Base-by-base conservation (phyloP, 2,797 vertebrate genomes). In the Galago senegalensis region DNA sequence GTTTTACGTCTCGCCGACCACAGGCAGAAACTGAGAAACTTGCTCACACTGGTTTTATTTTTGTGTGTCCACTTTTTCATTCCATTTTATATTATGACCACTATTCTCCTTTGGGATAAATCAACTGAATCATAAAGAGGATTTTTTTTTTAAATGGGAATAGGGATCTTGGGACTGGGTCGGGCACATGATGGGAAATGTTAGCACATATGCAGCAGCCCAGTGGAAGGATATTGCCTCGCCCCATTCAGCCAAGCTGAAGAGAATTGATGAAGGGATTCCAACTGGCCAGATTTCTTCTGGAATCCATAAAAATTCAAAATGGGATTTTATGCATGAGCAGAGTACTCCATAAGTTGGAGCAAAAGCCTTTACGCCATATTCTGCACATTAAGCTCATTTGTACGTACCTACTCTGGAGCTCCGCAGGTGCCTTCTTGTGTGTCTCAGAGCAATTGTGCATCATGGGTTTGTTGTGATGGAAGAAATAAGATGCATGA, bases 201-300 rank as follows among this genome's bases (percentile, higher is more conserved):
- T 29, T 73, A 89, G 76, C 92, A 85, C 85, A 79, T 13, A 72
- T 16, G 75, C 43, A 27, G 23, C 13, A 65, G 63, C 82, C 49
- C 89, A 27, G n/a, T 90, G 65, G 63, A 75, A 94, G 87, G 91
- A 91, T 29, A 91, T 0, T 63, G 56, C 46, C 29, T 60, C 34
- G n/a, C 16, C 17, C 56, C 6, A 0, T 82, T 70, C n/a, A 27
- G 91, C 84, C 94, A 93, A 91, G 73, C 21, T n/a, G 73, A 96
- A 86, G 88, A 65, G 84, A 69, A 63, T 1, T 56, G 91, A 73
- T 46, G 63, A 91, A 94, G 73, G 37, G 53, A 75, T 87, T 96
- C 88, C 84, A 91, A 87, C 29, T 79, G 76, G 87, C 94, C n/a
- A 91, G 80, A 58, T 61, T 93, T 96, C 89, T 87, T 76, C 67